Base-by-base conservation (phyloP, 2,113 vertebrate species). In the Nesoenas mayeri region DNA sequence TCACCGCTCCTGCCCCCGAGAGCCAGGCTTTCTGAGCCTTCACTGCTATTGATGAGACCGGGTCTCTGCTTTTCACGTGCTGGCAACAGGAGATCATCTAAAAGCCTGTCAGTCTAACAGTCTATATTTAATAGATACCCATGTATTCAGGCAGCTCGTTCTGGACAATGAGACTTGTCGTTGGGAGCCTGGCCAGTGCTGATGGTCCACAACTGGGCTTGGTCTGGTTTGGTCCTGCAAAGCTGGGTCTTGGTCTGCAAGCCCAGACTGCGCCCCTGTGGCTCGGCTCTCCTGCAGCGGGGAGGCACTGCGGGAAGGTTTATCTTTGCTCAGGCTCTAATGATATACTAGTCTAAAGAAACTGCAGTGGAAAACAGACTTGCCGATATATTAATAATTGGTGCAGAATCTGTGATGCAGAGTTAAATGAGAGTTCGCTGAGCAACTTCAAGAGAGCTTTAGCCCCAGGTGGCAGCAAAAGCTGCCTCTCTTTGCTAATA, bases 121-220 rank as follows among this genome's bases (percentile, higher is more conserved):
- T 28, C 34, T 50, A 12, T n/a, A 4, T 67, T 88, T 58, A 71
- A 36, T 22, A 54, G n/a, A 14, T 75, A 40, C 44, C 36, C 51
- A 25, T 11, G 3, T 42, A 19, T 42, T 71, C 74, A 75, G 62
- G 14, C 51, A 64, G 38, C 62, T 85, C 0, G 0, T 54, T 71
- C 69, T 44, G 64, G 20, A 50, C 1, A 4, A n/a, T 0, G 2
- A 54, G 64, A 19, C 16, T 20, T 50, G 36, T 48, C 4, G 0
- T 12, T 16, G 15, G 64, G 44, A 67, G 11, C 12, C 2, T 69
- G 53, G 44, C 21, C 53, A 4, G 60, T 44, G 44, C 40, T 69
- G 54, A 17, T 6, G 3, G 10, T 20, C 57, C 11, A 3, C 34
- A 53, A 0, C 11, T 56, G 61, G 51, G 5, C 32, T 58, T 31